Evolutionary conservation across 37 sponge, comb jelly and placozoan species (phyloP), one percentile per base, ranked within the genome.

Genomic region (Axinella damicornis): DNA sequence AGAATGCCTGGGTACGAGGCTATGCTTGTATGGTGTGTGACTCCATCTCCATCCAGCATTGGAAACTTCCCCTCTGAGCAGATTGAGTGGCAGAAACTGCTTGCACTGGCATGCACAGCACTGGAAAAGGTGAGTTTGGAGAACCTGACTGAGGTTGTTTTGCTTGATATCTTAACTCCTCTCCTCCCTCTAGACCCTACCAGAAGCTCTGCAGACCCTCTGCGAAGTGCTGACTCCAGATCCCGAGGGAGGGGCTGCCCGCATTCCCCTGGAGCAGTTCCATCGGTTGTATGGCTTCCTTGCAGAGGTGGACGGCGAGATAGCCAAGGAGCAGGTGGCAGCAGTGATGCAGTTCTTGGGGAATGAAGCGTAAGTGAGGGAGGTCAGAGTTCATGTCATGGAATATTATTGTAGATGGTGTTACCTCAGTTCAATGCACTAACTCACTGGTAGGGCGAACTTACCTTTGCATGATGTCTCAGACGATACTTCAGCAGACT

Each of bases 201-300:
- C 95, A 22, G 84, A 76, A n/a, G 95, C 99, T 35, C 65, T 98
- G 68, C 88, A 63, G 1, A 71, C 89, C 17, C 74, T 94, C 14
- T 98, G 99, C 74, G 85, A 92, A 57, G 89, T 98, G n/a, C 77
- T 96, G 15, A 89, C 93, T 72, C 70, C 86, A 31, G 96, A 95
- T 34, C 64, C 76, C 11, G 97, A 94, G 32, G 98, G 98, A 21
- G 92, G 99, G 52, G 80, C 94, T 4, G 75, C 94, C 33, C 67
- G 96, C 53, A 93, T 98, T 18, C 78, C 83, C 30, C 74, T 90
- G 36, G 90, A 83, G 14, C 85, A 77, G 53, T 98, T 98, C 81
- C 62, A 81, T 18, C 32, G 80, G 19, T 86, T 98, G 57, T 98
- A 95, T 81, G 78, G 65, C 38, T 97, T 85, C 66, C 83, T 97